These are phyloP conservation scores for Takifugu bimaculatus DNA, from an alignment of 2,113 vertebrate genomes.

Conservation along the genomic window DNA sequence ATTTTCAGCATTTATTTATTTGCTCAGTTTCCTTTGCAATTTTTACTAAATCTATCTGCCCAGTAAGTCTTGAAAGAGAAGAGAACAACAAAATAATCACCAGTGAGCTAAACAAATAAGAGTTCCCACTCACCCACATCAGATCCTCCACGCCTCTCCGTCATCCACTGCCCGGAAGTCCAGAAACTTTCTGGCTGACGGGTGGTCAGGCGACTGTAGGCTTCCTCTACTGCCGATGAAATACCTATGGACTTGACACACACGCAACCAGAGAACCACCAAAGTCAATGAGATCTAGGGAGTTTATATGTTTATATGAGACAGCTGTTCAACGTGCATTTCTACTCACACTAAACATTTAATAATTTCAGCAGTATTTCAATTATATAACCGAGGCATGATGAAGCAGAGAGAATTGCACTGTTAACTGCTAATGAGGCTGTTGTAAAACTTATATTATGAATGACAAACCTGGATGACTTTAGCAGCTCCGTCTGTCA, in stretches of 20 bases:
- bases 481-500: slow-evolving; percentile 88
- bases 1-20: too few species aligned
- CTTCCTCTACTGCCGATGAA: slow-evolving; percentile 59
- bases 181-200: slow-evolving; percentile 78
- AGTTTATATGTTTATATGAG: too few species aligned
- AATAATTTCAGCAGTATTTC: neutral
- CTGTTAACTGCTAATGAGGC: too few species aligned
- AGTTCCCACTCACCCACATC: slow-evolving; percentile 78
- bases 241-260: slow-evolving; percentile 70
- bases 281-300: neutral
- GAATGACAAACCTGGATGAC: slow-evolving; percentile 79
- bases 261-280: slow-evolving; percentile 11
- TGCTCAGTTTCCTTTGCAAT: too few species aligned
- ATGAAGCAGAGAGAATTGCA: neutral
- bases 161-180: slow-evolving; percentile 94
- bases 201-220: slow-evolving; percentile 74
- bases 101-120: neutral
- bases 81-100: neutral
- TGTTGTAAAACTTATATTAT: neutral
- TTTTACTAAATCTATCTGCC: too few species aligned
- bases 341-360: too few species aligned
- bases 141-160: slow-evolving; percentile 83
- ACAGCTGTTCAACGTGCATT: neutral
- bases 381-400: neutral
- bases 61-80: neutral